phyloP scores from a whole-genome alignment of 2,797 vertebrate species.

The Remorina albescens region DNA sequence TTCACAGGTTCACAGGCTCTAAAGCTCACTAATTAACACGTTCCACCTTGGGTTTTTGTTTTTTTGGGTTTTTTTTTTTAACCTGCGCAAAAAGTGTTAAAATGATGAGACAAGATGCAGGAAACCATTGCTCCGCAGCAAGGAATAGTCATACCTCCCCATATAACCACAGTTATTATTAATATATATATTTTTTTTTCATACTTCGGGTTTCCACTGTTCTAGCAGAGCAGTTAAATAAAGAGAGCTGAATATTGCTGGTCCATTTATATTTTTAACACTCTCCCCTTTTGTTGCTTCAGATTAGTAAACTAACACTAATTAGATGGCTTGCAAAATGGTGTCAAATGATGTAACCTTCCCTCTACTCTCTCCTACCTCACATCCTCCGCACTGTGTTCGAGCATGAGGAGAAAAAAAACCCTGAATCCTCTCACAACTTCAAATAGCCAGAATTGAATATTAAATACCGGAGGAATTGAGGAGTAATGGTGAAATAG shows the following conservation, averaged over 20 bases:
- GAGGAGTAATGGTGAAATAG: conserved; percentile 45
- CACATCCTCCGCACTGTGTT: conserved; percentile 30
- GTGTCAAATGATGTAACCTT: conserved; percentile 48
- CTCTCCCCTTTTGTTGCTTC: conserved; percentile 26
- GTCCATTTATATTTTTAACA: conserved; percentile 20
- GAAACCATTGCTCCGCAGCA: conserved; percentile 1
- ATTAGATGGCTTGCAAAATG: conserved; percentile 52
- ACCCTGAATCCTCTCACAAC: conserved; percentile 27
- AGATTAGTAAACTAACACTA: conserved; percentile 43
- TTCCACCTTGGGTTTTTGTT: too few relatives aligned
- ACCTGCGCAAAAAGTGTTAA: neutral
- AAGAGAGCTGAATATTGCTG: conserved; percentile 12
- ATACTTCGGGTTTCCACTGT: neutral
- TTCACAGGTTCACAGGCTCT: neutral
- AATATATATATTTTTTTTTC: neutral
- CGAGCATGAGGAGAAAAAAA: conserved; percentile 6
- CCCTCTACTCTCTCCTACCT: conserved; percentile 16
- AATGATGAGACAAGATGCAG: neutral
- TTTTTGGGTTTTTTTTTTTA: too few relatives aligned
- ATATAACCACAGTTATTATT: conserved; percentile 32
- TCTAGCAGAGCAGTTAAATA: conserved; percentile 5
- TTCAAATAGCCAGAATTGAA: conserved; percentile 35
- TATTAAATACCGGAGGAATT: conserved; percentile 32
- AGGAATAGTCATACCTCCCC: neutral
- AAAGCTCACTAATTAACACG: neutral